phyloP scores from a whole-genome alignment of 1,140 invertebrate genomes.

The Papilio machaon region DNA sequence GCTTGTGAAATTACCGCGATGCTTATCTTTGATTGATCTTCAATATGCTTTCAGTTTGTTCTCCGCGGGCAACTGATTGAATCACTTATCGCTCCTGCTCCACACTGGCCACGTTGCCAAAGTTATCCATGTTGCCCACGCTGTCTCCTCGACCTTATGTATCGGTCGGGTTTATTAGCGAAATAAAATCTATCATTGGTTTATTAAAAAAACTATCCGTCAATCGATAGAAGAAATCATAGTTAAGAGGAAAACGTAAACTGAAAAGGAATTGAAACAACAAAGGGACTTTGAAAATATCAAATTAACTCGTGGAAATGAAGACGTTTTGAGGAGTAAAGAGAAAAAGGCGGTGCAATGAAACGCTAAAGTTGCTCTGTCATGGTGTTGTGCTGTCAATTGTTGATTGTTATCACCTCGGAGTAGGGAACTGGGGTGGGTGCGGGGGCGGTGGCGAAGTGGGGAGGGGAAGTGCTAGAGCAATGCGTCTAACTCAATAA shows the following conservation, averaged over 20 bases:
- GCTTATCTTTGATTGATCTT: constrained; percentile 36
- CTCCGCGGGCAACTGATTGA: neutral
- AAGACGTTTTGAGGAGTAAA: constrained; percentile 40
- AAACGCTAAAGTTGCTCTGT: constrained; percentile 38
- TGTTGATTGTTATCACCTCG: constrained; percentile 53
- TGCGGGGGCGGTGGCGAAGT: neutral
- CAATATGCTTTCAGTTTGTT: constrained; percentile 32
- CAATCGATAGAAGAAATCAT: no score
- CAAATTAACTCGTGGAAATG: constrained; percentile 31
- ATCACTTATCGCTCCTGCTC: neutral
- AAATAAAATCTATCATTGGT: no score
- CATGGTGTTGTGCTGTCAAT: constrained; percentile 44
- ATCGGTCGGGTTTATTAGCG: neutral
- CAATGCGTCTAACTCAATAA: constrained; percentile 43
- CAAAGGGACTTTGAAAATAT: neutral
- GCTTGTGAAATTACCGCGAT: constrained; percentile 34
- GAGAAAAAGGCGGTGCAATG: constrained; percentile 33
- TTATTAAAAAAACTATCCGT: no score
- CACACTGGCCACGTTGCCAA: neutral
- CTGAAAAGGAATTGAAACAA: neutral
- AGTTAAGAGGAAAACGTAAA: neutral
- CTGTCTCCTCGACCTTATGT: neutral
- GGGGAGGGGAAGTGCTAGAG: constrained; percentile 8
- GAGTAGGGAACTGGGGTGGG: neutral
- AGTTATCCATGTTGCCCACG: neutral